A percentile compares a stretch with the other conserved stretches of the same genome.
Conservation (phyloP, 2,797 vertebrate species). For the Silurus lanzhouensis region DNA sequence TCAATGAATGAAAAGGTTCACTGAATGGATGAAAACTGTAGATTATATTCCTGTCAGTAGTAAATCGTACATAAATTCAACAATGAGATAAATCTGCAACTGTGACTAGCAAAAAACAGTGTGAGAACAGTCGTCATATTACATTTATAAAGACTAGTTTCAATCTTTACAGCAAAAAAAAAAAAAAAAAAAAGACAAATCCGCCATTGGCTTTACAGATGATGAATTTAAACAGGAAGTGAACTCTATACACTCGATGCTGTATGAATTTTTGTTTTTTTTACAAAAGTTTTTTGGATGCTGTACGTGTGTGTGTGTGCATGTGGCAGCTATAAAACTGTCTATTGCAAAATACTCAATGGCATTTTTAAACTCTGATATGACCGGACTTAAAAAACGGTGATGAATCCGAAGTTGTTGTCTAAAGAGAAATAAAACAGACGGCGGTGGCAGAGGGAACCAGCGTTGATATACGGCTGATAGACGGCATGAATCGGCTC, state of each 20-base stretch:
- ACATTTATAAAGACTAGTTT: background rate
- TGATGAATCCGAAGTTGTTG: slow-evolving; percentile 22
- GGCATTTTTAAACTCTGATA: slow-evolving; percentile 57
- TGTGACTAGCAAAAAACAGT: background rate
- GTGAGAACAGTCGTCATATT: background rate
- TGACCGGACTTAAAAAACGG: slow-evolving; percentile 39
- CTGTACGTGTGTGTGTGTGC: slow-evolving; percentile 10
- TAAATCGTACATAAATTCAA: background rate
- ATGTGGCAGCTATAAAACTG: slow-evolving; percentile 48
- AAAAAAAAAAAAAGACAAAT: too few species aligned
- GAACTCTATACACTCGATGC: background rate
- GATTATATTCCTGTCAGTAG: background rate
- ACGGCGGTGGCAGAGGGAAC: slow-evolving; percentile 22
- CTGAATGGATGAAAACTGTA: background rate
- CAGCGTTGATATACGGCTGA: slow-evolving; percentile 62
- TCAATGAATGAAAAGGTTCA: background rate
- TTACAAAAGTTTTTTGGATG: slow-evolving; percentile 24
- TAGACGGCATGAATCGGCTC: slow-evolving; percentile 41
- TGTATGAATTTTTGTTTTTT: slow-evolving; percentile 16
- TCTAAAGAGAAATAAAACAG: slow-evolving; percentile 37
- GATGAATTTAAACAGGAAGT: slow-evolving; percentile 12
- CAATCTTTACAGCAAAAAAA: background rate
- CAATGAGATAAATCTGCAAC: background rate
- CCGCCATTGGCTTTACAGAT: background rate
- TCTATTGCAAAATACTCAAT: slow-evolving; percentile 55